Base-by-base conservation (phyloP, 2,113 vertebrate species). In the Rhinogobius similis region DNA sequence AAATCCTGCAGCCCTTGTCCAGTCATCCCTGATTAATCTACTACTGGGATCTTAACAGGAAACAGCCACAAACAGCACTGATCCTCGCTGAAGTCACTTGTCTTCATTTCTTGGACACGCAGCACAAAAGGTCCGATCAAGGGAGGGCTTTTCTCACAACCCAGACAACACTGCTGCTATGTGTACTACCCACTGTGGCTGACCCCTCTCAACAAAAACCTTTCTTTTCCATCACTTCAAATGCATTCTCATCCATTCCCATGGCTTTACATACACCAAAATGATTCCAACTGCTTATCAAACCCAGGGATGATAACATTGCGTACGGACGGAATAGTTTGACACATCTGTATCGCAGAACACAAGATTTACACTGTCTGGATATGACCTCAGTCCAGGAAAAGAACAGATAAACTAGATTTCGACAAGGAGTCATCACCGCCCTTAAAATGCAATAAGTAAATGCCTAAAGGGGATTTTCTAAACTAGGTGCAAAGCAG, bases 381-480 rank as follows among this genome's bases (percentile, higher is more conserved):
- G 20, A 41, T 32, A 38, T 20, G 53, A 11, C 5, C 20, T 23
- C 20, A 38, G 10, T 5, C 36, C 24, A 55, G 41, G 39, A 52
- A 18, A 41, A 13, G 10, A 20, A 61, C 0, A 53, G n/a, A 21
- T 38, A 26, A 62, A 36, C 4, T 1, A 36, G 62, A 77, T 64
- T 44, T 16, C 1, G 3, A 5, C 5, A 4, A 27, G 41, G 27
- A 62, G 5, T 62, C 41, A 62, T 70, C 63, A 6, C 23, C 65
- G 67, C 56, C 10, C 21, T 32, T 1, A 43, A 11, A 64, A 48
- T 36, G 5, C 1, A 5, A 36, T 27, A 41, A 27, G 18, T 14
- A 67, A 65, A 73, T 62, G 27, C 32, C 16, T 7, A 32, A 63
- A 14, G 16, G 63, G 10, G 9, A 61, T 82, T 82, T 86, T 79